Evolutionary conservation across 2,113 vertebrate genomes (phyloP), one percentile per base, ranked within the genome.

Genomic region (Podarcis muralis): DNA sequence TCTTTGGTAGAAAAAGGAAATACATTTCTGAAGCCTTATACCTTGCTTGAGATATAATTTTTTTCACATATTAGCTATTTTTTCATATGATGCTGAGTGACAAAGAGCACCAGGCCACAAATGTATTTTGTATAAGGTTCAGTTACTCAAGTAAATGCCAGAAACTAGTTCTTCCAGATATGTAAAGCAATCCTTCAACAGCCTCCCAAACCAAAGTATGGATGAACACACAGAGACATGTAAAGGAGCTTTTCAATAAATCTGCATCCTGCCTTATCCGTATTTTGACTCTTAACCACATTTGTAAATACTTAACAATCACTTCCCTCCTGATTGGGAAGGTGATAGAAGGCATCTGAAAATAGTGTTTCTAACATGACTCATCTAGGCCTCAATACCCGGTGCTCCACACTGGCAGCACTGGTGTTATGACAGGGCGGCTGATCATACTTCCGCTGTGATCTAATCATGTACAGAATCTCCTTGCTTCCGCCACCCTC

Each of bases 91-190:
- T 43, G 15, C 9, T 9, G 32, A 43, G 87, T 78, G 81, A 16
- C 27, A 0, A 69, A 87, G 15, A 77, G 1, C 23, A 22, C 85
- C 4, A 6, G 6, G 15, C 35, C 0, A 1, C 6, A 0, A 3
- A 85, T 68, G 3, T 91, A 80, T 88, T 65, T 16, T 62, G 62
- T 75, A 65, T 74, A 59, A 91, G 32, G 79, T 90, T 83, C 91
- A 89, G 74, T 86, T 91, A 74, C 18, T 0, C 30, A 83, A 6
- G 78, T 65, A 92, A 92, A 91, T 2, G 84, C 35, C 59, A 89
- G 62, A 81, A 94, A 95, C 94, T 84, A 76, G 90, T 95, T 93
- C 87, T 92, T 95, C 94, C 84, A 92, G 92, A 93, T 93, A 74
- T 87, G 86, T 92, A 0, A 91, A 89, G 27, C 25, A 91, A 78